Conservation (phyloP, 2,888 invertebrate genomes). For the Drosophila testacea region DNA sequence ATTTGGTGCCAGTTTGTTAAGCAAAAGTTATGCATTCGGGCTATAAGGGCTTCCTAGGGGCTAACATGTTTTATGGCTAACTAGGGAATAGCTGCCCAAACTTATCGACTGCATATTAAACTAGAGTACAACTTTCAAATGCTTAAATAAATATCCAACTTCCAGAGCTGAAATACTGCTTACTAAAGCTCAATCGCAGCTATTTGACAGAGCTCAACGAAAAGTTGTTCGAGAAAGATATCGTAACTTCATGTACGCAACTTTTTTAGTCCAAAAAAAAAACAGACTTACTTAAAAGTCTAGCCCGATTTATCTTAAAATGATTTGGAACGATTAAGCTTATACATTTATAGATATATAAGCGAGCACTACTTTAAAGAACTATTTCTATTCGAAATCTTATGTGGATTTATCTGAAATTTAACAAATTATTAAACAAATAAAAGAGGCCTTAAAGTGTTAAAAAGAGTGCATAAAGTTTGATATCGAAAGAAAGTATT, state of each 20-base stretch:
- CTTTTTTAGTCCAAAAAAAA: neutral
- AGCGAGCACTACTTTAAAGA: too few relatives aligned
- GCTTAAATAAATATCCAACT: constrained; percentile 9
- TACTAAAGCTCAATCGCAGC: constrained; percentile 14
- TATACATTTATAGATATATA: neutral
- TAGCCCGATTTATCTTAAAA: neutral
- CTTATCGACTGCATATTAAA: constrained; percentile 41
- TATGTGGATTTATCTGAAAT: too few relatives aligned
- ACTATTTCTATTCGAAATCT: too few relatives aligned
- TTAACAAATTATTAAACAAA: too few relatives aligned
- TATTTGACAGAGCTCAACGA: constrained; percentile 1
- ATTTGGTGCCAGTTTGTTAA: constrained; percentile 37
- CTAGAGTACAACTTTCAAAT: constrained; percentile 11
- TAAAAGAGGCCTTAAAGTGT: too few relatives aligned
- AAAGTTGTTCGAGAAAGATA: neutral
- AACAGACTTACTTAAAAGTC: neutral
- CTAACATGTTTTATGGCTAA: constrained; percentile 48
- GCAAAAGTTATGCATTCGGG: constrained; percentile 51
- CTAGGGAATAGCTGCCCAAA: constrained; percentile 48
- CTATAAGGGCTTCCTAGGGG: constrained; percentile 9
- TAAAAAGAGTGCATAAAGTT: too few relatives aligned
- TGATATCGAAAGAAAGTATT: too few relatives aligned
- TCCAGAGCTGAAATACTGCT: neutral
- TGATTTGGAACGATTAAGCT: neutral
- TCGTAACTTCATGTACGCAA: neutral